phyloP scores from a whole-genome alignment of 2,888 invertebrate species.

The Chrysomela aeneicollis region DNA sequence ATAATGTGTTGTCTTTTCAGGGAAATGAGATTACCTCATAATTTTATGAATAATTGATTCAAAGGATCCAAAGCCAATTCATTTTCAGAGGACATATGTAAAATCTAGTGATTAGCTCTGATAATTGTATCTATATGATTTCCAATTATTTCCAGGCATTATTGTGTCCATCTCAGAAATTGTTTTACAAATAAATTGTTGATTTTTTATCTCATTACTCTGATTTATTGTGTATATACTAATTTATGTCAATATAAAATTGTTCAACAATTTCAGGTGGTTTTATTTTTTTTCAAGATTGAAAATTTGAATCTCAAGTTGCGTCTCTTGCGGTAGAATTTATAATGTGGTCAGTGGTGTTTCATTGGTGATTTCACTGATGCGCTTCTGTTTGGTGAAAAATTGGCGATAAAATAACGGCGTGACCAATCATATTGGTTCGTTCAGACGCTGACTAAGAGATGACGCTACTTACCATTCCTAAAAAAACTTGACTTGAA shows the following conservation, averaged over 20 bases:
- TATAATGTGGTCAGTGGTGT: too few relatives aligned
- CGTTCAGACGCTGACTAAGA: too few relatives aligned
- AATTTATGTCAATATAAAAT: slow-evolving; percentile 13
- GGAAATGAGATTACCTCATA: slow-evolving; percentile 1
- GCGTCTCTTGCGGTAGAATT: too few relatives aligned
- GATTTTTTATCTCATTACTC: neutral
- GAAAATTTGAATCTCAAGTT: too few relatives aligned
- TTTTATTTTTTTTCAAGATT: too few relatives aligned
- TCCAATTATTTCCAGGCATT: neutral
- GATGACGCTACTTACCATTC: too few relatives aligned
- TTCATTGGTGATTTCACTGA: too few relatives aligned
- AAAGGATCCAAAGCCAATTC: neutral
- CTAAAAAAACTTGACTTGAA: too few relatives aligned
- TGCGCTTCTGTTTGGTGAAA: too few relatives aligned
- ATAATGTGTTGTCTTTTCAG: neutral
- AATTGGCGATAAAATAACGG: too few relatives aligned
- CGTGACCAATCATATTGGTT: too few relatives aligned
- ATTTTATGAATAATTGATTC: neutral
- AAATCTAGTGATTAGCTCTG: slow-evolving; percentile 7
- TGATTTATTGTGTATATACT: slow-evolving; percentile 15
- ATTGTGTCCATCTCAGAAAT: slow-evolving; percentile 9
- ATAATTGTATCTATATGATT: neutral
- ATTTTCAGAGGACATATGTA: neutral
- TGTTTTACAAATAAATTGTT: slow-evolving; percentile 3
- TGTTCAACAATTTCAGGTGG: neutral